Evolutionary conservation across 2,797 vertebrate species (phyloP), one percentile per base, ranked within the genome.

Genomic region (Meda fulgida): DNA sequence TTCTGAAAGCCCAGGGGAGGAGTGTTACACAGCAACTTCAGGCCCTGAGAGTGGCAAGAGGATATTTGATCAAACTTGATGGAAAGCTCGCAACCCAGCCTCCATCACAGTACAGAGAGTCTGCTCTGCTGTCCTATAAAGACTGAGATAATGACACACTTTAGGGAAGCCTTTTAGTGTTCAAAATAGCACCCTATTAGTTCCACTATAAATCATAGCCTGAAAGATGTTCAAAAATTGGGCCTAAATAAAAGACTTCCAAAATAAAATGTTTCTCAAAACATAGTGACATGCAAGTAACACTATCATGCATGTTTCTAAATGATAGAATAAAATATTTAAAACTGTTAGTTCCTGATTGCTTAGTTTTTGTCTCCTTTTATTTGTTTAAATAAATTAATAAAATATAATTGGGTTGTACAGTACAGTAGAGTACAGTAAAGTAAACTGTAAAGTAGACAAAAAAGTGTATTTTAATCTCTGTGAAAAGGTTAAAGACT

Each of bases 1-100:
- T 96, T 92, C 83, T 90, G 91, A 92, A 97, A 97, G 86, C 96
- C 95, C 3, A 97, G 91, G 0, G 89, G 90, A 8, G 91, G 87
- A 63, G 93, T 90, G 26, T 90, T 92, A 83, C 93, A 91, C 84
- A 89, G 89, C 6, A 90, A 86, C 48, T 90, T 95, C 86, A 91
- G 91, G 63, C 79, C 38, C 94, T 96, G 70, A 80, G 53, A 55
- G 60, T 46, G 73, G 80, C 38, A 70, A 53, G 48, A 38, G 36
- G 66, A 43, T 53, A 81, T 71, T 78, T 67, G 31, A 86, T 70
- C 63, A 86, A 46, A 78, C 79, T 23, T 69, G 72, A 86, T 60
- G 79, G 67, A 85, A 70, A 85, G 53, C n/a, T 1, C 18, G 5
- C 69, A 73, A 80, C 73, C 73, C 77, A 80, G 67, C 51, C 40